Percentiles rank a stretch among this genome's conserved stretches.
phyloP scores from a whole-genome alignment of 2,797 vertebrate species.

The Pseudomugil tenellus region DNA sequence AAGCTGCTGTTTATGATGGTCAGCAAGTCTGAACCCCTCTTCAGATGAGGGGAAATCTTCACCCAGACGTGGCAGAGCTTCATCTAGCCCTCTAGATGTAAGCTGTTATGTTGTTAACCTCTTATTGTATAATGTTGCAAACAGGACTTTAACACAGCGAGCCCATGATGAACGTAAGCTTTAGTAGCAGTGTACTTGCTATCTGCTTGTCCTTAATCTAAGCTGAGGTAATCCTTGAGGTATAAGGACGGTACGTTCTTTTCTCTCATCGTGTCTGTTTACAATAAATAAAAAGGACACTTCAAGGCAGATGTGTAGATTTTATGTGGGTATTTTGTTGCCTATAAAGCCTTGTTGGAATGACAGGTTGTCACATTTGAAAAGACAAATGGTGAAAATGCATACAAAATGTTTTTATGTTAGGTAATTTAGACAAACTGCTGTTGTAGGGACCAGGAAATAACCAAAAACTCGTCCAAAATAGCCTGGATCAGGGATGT shows the following conservation, averaged over 20 bases:
- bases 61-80: constrained; percentile 33
- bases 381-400: not conserved
- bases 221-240: constrained; percentile 54
- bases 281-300: not conserved
- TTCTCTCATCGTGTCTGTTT: constrained; percentile 12
- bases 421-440: not conserved
- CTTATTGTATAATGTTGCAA: constrained; percentile 30
- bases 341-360: not conserved
- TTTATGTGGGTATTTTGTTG: not conserved
- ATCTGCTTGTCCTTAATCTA: constrained; percentile 52
- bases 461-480: not conserved
- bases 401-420: not conserved
- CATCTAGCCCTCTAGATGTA: constrained; percentile 49
- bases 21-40: constrained; percentile 38
- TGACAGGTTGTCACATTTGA: not conserved
- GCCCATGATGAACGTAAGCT: constrained; percentile 47
- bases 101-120: constrained; percentile 49
- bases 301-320: constrained; percentile 5
- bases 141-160: constrained; percentile 28
- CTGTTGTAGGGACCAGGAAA: no score
- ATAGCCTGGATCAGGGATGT: no score
- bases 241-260: constrained; percentile 15
- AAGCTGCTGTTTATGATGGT: constrained; percentile 16
- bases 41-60: constrained; percentile 18
- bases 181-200: constrained; percentile 21